Evolutionary conservation across 2,113 vertebrate genomes (phyloP).

Genomic region (Myocastor coypus): DNA sequence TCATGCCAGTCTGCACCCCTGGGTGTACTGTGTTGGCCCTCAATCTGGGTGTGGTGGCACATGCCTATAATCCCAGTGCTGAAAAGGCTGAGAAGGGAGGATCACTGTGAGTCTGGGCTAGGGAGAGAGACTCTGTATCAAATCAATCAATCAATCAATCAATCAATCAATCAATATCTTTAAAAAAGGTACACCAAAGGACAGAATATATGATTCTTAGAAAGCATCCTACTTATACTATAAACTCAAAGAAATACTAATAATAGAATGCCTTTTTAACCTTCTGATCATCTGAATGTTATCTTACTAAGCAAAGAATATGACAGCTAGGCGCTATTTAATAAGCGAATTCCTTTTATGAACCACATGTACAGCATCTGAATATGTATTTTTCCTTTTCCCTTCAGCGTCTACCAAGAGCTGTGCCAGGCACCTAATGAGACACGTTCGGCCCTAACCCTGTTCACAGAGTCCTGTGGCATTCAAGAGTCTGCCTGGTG

Average conservation of each 20-base stretch:
- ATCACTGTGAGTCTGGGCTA: too few species aligned
- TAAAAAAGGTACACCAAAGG: neutral
- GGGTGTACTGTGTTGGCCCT: too few species aligned
- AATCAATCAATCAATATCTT: too few species aligned
- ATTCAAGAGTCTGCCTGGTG: neutral
- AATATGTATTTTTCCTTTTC: neutral
- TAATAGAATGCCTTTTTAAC: neutral
- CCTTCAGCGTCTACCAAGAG: neutral
- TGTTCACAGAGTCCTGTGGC: neutral
- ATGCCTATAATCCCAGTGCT: too few species aligned
- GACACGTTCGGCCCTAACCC: neutral
- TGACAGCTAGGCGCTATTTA: neutral
- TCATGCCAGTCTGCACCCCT: too few species aligned
- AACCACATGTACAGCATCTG: neutral
- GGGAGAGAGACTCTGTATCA: too few species aligned
- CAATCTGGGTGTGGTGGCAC: too few species aligned
- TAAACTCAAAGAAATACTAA: neutral
- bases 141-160: too few species aligned
- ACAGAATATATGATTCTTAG: neutral
- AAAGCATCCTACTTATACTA: neutral
- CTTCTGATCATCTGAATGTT: conserved; percentile 4
- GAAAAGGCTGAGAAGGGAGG: too few species aligned
- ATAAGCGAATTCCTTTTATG: neutral
- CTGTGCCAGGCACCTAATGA: neutral
- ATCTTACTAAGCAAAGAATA: neutral